These are phyloP conservation scores for Eleginops maclovinus DNA, from an alignment of 2,113 vertebrate genomes.

Conservation along the genomic window DNA sequence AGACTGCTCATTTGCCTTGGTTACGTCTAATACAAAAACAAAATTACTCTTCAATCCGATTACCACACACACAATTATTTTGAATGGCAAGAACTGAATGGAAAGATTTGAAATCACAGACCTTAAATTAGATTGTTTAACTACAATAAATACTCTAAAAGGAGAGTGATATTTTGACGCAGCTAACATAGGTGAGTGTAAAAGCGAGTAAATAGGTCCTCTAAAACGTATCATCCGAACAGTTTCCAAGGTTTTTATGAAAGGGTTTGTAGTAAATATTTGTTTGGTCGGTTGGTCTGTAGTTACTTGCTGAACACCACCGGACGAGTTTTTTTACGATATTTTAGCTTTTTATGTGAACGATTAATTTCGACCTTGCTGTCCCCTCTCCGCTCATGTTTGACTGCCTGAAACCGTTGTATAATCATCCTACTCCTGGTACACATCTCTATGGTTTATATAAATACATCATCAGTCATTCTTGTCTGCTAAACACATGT, in stretches of 20 bases:
- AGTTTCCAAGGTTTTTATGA: conserved; percentile 16
- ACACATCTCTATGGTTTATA: conserved; percentile 25
- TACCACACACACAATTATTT: conserved; percentile 48
- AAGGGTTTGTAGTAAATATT: conserved; percentile 18
- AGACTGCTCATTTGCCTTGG: conserved; percentile 4
- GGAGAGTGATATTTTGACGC: conserved; percentile 27
- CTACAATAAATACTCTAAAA: conserved; percentile 55
- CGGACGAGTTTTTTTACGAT: conserved; percentile 1
- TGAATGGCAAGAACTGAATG: conserved; percentile 61
- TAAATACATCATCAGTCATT: conserved; percentile 62
- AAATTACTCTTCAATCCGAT: conserved; percentile 33
- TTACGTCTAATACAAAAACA: conserved; percentile 16
- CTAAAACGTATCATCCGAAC: conserved; percentile 19
- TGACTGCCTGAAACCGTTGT: conserved; percentile 15
- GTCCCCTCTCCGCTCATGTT: conserved; percentile 18
- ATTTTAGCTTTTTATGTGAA: conserved; percentile 27
- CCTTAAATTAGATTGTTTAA: conserved; percentile 39
- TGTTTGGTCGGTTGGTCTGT: conserved; percentile 18
- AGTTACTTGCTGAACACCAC: neutral
- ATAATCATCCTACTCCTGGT: conserved; percentile 23
- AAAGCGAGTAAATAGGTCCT: conserved; percentile 40
- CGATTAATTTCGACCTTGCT: neutral
- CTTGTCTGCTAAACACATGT: conserved; percentile 71
- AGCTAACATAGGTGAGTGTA: conserved; percentile 37
- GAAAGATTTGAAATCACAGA: conserved; percentile 50